Conservation (phyloP, 2,797 vertebrate genomes). For the Urophycis tenuis region DNA sequence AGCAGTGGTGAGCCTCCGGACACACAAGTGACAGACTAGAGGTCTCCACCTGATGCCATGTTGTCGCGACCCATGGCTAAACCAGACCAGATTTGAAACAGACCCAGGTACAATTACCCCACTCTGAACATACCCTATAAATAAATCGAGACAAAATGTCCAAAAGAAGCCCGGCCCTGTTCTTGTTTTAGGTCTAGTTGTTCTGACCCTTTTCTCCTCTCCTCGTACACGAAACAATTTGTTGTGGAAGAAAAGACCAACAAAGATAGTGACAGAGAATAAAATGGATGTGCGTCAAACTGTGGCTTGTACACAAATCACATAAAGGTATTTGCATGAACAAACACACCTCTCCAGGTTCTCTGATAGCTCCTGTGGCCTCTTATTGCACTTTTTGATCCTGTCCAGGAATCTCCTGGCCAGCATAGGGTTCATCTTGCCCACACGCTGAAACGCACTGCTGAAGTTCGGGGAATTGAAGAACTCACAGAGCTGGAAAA, state of each 20-base stretch:
- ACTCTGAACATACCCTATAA: too few relatives aligned
- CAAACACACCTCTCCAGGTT: slow-evolving; percentile 11
- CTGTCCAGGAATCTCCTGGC: slow-evolving; percentile 3
- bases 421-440: neutral
- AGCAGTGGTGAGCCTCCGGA: too few relatives aligned
- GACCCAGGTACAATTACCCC: too few relatives aligned
- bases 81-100: too few relatives aligned
- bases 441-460: neutral
- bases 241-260: neutral
- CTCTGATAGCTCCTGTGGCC: neutral
- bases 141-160: too few relatives aligned
- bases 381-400: neutral
- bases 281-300: too few relatives aligned
- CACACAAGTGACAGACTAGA: too few relatives aligned
- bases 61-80: too few relatives aligned
- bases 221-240: too few relatives aligned
- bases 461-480: neutral
- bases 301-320: neutral
- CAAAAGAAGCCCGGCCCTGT: too few relatives aligned
- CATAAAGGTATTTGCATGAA: neutral
- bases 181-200: neutral
- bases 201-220: neutral
- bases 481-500: slow-evolving; percentile 5
- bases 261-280: too few relatives aligned
- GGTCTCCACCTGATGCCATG: too few relatives aligned